Evolutionary conservation across 2,113 vertebrate species (phyloP).

Genomic region (Amphiprion percula): DNA sequence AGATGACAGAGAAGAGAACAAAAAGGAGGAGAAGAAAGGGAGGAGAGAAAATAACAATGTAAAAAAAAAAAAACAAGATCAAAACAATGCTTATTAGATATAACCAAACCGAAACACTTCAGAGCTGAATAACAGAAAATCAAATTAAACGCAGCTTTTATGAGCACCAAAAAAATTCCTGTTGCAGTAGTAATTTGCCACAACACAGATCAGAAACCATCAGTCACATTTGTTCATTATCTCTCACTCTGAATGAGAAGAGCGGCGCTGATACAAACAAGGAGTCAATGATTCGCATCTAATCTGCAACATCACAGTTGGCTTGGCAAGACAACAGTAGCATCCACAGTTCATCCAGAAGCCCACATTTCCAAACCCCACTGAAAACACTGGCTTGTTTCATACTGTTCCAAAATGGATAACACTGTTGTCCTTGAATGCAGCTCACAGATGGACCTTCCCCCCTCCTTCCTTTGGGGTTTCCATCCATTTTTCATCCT

Average conservation of each 20-base stretch:
- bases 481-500: slow-evolving; percentile 77
- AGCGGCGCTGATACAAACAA: slow-evolving; percentile 63
- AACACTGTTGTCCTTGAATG: slow-evolving; percentile 83
- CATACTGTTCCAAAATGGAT: slow-evolving; percentile 80
- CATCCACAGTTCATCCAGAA: slow-evolving; percentile 74
- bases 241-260: slow-evolving; percentile 53
- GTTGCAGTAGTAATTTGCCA: slow-evolving; percentile 48
- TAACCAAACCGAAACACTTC: slow-evolving; percentile 33
- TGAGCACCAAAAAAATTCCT: slow-evolving; percentile 39
- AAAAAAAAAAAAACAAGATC: slow-evolving; percentile 23
- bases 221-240: slow-evolving; percentile 73
- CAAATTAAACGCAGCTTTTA: slow-evolving; percentile 66
- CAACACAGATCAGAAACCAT: slow-evolving; percentile 67
- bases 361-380: slow-evolving; percentile 60
- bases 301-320: slow-evolving; percentile 74
- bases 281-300: slow-evolving; percentile 77
- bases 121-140: slow-evolving; percentile 57
- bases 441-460: slow-evolving; percentile 79
- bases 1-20: slow-evolving; percentile 14
- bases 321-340: slow-evolving; percentile 80
- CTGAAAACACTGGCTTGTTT: slow-evolving; percentile 79
- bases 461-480: slow-evolving; percentile 66
- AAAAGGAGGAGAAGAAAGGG: not conserved
- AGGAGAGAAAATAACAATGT: not conserved
- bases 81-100: slow-evolving; percentile 62